Evolutionary conservation across 1,140 invertebrate genomes (phyloP).

Genomic region (Tetragnatha versicolor): DNA sequence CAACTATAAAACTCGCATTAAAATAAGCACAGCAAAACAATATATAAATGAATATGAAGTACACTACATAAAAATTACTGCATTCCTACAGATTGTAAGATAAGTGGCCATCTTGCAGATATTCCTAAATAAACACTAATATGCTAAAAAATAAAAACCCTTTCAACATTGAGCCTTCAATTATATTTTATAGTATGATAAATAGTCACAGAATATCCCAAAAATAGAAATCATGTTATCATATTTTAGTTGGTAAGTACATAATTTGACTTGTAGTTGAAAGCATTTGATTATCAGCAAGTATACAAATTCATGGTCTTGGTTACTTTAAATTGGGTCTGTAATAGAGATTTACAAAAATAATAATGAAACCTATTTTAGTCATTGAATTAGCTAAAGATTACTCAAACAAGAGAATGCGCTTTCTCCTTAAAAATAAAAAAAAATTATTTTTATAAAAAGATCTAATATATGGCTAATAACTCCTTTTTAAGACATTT

Average conservation of each 20-base stretch:
- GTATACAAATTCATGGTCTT: slow-evolving; percentile 25
- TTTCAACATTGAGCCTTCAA: background rate
- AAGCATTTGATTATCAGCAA: slow-evolving; percentile 41
- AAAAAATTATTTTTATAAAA: too few species aligned
- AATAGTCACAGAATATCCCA: background rate
- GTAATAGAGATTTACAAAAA: background rate
- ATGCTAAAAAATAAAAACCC: background rate
- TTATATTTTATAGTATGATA: background rate
- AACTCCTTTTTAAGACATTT: too few species aligned
- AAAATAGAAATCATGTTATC: background rate
- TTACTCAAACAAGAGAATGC: too few species aligned
- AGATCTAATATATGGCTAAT: too few species aligned
- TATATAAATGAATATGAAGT: slow-evolving; percentile 30
- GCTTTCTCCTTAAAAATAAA: too few species aligned
- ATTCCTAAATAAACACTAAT: background rate
- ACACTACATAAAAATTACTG: slow-evolving; percentile 29
- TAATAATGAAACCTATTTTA: background rate
- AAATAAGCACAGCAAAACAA: background rate
- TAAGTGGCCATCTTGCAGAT: background rate
- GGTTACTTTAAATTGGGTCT: background rate
- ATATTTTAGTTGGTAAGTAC: slow-evolving; percentile 5
- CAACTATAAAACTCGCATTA: slow-evolving; percentile 34
- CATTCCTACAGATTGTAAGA: background rate
- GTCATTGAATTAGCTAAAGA: too few species aligned
- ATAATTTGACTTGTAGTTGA: slow-evolving; percentile 31